Percentiles rank a stretch among this genome's conserved stretches.
phyloP scores from a whole-genome alignment of 2,113 vertebrate genomes.

The Danionella cerebrum region DNA sequence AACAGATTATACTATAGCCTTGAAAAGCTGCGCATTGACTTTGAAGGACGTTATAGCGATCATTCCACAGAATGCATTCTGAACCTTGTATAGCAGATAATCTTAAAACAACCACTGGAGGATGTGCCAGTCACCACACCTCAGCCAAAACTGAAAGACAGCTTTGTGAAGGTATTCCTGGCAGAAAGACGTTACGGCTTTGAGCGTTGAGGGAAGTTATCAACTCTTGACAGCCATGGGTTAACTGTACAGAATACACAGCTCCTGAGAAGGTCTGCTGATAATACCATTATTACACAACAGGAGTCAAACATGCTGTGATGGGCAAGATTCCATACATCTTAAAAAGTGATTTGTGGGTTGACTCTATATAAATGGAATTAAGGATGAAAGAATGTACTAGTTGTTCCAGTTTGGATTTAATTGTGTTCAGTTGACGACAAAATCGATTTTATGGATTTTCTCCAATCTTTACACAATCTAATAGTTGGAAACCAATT shows the following conservation, averaged over 20 bases:
- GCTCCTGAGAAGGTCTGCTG: conserved; percentile 15
- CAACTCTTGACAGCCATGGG: conserved; percentile 33
- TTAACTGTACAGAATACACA: conserved; percentile 24
- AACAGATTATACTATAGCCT: conserved; percentile 28
- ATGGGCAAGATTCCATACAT: too few relatives aligned
- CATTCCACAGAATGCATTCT: background rate
- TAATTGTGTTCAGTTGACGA: too few relatives aligned
- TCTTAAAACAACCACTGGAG: conserved; percentile 22
- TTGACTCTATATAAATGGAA: too few relatives aligned
- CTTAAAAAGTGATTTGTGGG: too few relatives aligned
- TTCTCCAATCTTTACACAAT: too few relatives aligned
- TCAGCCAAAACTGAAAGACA: conserved; percentile 12
- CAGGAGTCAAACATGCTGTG: background rate
- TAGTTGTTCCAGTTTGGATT: too few relatives aligned
- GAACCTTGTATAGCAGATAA: background rate
- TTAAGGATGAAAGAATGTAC: too few relatives aligned
- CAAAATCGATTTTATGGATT: too few relatives aligned
- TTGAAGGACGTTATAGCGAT: background rate
- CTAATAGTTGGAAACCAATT: too few relatives aligned
- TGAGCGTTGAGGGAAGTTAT: conserved; percentile 28
- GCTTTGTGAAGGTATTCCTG: conserved; percentile 32
- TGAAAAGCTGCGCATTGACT: conserved; percentile 27
- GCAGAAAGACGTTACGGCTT: conserved; percentile 17
- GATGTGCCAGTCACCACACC: background rate
- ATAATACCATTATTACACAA: conserved; percentile 11